Evolutionary conservation across 2,113 vertebrate species (phyloP).

Genomic region (Pluvianellus socialis): DNA sequence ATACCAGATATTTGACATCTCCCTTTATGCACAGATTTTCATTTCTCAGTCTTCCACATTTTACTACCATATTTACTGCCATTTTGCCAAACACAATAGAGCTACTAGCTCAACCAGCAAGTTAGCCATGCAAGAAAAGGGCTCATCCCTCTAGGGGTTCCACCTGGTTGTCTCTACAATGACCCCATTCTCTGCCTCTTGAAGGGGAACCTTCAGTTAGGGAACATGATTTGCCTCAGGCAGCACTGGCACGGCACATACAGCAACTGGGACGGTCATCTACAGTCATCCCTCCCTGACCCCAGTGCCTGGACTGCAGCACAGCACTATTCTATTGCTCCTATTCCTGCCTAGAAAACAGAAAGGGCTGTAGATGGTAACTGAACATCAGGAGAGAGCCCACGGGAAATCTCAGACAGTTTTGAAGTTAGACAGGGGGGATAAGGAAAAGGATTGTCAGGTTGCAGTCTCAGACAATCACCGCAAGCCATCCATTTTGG

Average conservation of each 20-base stretch:
- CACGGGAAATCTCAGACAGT: not conserved
- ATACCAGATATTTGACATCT: not conserved
- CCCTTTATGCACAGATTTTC: not conserved
- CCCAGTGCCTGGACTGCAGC: not conserved
- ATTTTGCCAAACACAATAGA: not conserved
- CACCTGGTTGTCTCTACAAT: not conserved
- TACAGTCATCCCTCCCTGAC: fast-evolving
- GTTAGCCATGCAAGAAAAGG: not conserved
- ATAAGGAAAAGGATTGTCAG: not conserved
- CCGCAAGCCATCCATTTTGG: not conserved
- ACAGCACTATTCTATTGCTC: not conserved
- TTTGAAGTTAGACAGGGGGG: not conserved
- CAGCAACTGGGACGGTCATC: not conserved
- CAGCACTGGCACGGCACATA: not conserved
- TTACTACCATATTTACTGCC: not conserved
- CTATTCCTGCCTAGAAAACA: not conserved
- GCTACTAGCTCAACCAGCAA: not conserved
- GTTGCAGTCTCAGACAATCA: not conserved
- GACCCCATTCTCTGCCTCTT: not conserved
- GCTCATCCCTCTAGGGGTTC: not conserved
- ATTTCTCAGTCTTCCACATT: not conserved
- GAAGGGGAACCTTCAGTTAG: not conserved
- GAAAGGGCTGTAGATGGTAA: not conserved
- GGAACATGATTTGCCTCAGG: not conserved
- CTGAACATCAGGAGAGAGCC: not conserved